Percentiles rank a stretch among this genome's conserved stretches.
Evolutionary conservation across 2,113 vertebrate species (phyloP).

Genomic region (Sitta europaea): DNA sequence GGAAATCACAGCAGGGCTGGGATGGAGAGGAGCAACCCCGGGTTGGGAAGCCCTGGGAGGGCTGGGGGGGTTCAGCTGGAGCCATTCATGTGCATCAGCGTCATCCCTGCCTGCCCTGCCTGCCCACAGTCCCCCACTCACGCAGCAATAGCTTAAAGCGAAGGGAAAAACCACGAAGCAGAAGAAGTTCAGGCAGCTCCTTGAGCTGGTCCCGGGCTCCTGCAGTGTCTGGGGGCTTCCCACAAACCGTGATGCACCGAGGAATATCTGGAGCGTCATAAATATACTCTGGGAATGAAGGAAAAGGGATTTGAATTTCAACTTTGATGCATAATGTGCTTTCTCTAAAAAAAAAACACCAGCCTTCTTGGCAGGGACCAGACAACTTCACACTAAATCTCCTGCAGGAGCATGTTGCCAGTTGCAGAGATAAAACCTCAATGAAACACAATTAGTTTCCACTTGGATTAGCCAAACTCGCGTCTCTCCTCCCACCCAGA

Average conservation of each 20-base stretch:
- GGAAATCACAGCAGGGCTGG: neutral
- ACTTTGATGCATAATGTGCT: slow-evolving; percentile 50
- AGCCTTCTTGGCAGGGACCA: slow-evolving; percentile 46
- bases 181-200: neutral
- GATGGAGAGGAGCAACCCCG: neutral
- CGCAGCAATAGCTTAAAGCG: neutral
- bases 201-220: neutral
- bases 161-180: neutral
- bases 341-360: neutral
- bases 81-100: neutral
- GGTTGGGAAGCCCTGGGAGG: neutral
- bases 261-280: neutral
- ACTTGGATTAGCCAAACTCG: neutral
- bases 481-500: neutral
- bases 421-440: slow-evolving; percentile 47
- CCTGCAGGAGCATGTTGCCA: slow-evolving; percentile 27
- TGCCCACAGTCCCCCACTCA: rapidly evolving
- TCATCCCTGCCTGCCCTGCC: neutral
- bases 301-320: slow-evolving; percentile 36
- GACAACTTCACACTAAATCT: slow-evolving; percentile 46
- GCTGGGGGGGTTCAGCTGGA: neutral
- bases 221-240: neutral
- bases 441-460: slow-evolving; percentile 42
- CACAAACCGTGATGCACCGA: neutral
- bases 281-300: neutral